phyloP scores from a whole-genome alignment of 53 echinoderm and acorn worm species.

The Stichopus horrens region DNA sequence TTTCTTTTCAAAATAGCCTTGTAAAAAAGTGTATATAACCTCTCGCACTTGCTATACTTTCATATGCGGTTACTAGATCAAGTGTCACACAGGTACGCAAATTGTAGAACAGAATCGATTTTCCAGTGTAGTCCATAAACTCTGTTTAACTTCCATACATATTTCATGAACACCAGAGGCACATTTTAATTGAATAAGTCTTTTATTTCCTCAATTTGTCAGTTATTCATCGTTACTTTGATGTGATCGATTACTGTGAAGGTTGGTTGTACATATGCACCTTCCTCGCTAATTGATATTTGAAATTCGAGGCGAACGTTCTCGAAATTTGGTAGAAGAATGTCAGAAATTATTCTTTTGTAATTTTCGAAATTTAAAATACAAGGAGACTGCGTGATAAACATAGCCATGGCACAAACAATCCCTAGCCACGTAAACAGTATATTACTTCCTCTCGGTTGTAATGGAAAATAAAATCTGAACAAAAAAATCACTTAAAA shows the following conservation, averaged over 20 bases:
- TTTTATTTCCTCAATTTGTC: not conserved
- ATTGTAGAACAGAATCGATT: conserved; percentile 1
- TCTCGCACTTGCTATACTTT: not conserved
- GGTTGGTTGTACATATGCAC: conserved; percentile 17
- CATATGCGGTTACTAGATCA: not conserved
- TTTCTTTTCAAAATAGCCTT: not conserved
- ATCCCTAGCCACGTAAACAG: no score
- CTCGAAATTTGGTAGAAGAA: not conserved
- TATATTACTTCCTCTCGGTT: no score
- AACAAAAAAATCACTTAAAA: no score
- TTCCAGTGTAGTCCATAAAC: not conserved
- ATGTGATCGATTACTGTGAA: not conserved
- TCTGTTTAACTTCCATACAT: not conserved
- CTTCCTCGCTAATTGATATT: not conserved
- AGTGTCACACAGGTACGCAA: not conserved
- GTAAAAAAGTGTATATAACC: conserved; percentile 3
- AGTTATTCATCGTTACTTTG: conserved; percentile 24
- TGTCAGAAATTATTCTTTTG: no score
- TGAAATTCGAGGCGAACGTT: not conserved
- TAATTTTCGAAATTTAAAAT: no score
- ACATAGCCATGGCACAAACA: no score
- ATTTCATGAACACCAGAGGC: not conserved
- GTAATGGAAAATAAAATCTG: no score
- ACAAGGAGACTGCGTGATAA: no score
- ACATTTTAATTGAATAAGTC: not conserved